Evolutionary conservation across 2,888 invertebrate genomes (phyloP).

Genomic region (Drosophila nr. medialis): DNA sequence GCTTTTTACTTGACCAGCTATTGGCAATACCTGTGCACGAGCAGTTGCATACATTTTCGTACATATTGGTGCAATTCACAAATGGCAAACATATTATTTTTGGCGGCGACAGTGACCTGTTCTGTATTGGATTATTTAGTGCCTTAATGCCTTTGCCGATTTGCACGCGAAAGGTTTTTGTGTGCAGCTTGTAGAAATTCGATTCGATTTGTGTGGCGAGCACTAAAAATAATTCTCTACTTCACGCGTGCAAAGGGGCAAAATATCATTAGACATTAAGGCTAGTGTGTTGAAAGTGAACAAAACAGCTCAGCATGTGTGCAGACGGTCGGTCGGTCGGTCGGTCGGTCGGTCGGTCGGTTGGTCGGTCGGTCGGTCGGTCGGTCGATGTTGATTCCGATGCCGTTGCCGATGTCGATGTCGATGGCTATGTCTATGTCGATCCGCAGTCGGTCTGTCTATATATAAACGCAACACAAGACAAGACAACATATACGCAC

Average conservation of each 20-base stretch:
- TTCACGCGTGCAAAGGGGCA: constrained; percentile 59
- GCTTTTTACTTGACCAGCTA: neutral
- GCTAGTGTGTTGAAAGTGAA: constrained; percentile 62
- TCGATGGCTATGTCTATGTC: constrained; percentile 36
- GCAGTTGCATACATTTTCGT: neutral
- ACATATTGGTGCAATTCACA: neutral
- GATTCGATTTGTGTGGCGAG: constrained; percentile 34
- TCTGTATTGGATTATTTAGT: neutral
- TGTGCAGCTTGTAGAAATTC: constrained; percentile 7
- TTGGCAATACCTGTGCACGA: neutral
- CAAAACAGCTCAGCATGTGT: constrained; percentile 61
- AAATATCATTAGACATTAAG: constrained; percentile 63
- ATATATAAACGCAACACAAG: constrained; percentile 62
- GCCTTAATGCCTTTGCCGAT: constrained; percentile 26
- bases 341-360: neutral
- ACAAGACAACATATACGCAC: constrained; percentile 28
- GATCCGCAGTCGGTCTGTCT: constrained; percentile 54
- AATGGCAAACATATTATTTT: neutral
- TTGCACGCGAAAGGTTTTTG: constrained; percentile 22
- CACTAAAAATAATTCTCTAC: constrained; percentile 59
- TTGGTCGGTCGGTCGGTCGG: neutral
- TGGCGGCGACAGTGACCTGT: neutral
- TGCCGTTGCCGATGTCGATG: constrained; percentile 12
- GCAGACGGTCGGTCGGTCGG: constrained; percentile 39
- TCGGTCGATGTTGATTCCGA: neutral